Evolutionary conservation across 2,888 invertebrate genomes (phyloP), one percentile per base, ranked within the genome.

Genomic region (Erebia palarica): DNA sequence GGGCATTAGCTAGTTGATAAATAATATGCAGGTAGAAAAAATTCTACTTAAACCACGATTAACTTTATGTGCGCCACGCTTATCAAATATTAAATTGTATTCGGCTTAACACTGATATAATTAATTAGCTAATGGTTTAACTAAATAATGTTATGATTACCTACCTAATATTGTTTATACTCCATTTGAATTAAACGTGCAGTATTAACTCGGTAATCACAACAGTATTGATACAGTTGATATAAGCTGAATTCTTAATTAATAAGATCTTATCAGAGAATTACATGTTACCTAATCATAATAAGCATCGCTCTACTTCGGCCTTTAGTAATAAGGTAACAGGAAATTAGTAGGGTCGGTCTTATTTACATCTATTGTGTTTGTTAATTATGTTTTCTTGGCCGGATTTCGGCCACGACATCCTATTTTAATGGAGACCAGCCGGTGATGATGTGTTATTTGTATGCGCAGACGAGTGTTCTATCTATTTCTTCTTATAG

Each of bases 211-310:
- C 47, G 47, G 49, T 66, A 58, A 59, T 59, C 58, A 3, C 67
- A 59, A 10, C 59, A 49, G 47, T 59, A 59, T 67, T 67, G 36
- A 36, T 36, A 36, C 36, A 67, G 14, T 67, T 59, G 59, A 49
- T 59, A 67, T 49, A 59, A 16, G 47, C 47, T 21, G 58, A 67
- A 67, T 59, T 21, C 67, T 67, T 27, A 49, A 67, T 67, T 67
- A 67, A 58, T 59, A 49, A 59, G 67, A 67, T 67, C 11, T 18
- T 59, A 67, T 57, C 65, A 21, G 44, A 59, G 13, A 59, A 58
- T 49, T 59, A 59, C 59, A 59, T 47, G 14, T 10, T 44, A 27
- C 47, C 10, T 65, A 65, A 55, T 65, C 42, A 42, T 55, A 55
- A 65, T 65, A 55, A 42, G 55, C 53, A 65, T 42, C 53, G 65